Conservation (phyloP, 2,797 vertebrate genomes). For the Platalea minor region DNA sequence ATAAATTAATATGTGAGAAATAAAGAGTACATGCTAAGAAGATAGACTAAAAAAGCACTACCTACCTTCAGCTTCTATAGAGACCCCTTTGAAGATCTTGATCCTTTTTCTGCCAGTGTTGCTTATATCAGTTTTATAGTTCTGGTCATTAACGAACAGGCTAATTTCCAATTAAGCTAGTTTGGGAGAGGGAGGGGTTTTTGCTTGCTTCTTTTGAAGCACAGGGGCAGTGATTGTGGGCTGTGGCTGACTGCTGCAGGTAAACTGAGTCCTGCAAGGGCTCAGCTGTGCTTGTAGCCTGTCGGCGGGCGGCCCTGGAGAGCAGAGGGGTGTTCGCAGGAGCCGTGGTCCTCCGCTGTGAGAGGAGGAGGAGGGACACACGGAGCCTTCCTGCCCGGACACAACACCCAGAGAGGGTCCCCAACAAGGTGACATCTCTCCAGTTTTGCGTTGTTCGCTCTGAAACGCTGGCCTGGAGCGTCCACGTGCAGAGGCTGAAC, state of each 20-base stretch:
- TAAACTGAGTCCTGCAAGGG: accelerated
- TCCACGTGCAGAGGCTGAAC: accelerated
- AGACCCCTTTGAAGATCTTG: accelerated
- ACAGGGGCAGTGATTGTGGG: accelerated
- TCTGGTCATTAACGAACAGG: not conserved
- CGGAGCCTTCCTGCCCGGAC: not conserved
- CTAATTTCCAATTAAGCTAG: constrained; percentile 22
- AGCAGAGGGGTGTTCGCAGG: not conserved
- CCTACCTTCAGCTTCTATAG: not conserved
- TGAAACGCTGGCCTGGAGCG: accelerated
- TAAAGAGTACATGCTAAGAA: accelerated
- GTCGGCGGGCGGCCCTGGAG: too few species aligned
- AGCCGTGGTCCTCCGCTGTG: too few species aligned
- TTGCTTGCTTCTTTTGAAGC: not conserved
- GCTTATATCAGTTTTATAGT: not conserved
- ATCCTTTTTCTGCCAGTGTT: accelerated
- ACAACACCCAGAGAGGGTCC: not conserved
- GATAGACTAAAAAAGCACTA: accelerated
- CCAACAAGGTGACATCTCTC: not conserved
- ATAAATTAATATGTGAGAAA: accelerated
- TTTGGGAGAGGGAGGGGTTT: not conserved
- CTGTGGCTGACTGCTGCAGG: not conserved
- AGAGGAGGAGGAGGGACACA: not conserved
- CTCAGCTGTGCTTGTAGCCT: not conserved
- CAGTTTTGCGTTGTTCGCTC: not conserved